These are phyloP conservation scores for Drosophila teissieri DNA, from an alignment of 1,140 invertebrate genomes.

Conservation along the genomic window DNA sequence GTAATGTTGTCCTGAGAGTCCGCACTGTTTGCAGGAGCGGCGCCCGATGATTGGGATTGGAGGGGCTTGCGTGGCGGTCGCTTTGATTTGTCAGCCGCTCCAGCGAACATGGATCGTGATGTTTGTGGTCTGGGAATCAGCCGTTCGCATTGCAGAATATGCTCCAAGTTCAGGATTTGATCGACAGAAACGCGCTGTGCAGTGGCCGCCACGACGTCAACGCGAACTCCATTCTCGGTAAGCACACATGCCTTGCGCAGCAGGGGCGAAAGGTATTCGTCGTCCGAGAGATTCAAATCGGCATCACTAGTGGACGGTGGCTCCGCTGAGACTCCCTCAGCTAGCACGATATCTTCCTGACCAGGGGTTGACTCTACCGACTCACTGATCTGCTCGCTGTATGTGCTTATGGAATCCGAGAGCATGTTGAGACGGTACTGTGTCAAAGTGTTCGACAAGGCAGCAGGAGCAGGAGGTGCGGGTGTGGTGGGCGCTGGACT, in stretches of 20 bases:
- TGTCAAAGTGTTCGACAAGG: slow-evolving; percentile 82
- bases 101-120: slow-evolving; percentile 77
- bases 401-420: slow-evolving; percentile 80
- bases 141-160: slow-evolving; percentile 72
- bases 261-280: slow-evolving; percentile 69
- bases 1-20: slow-evolving; percentile 75
- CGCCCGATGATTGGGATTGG: slow-evolving; percentile 14
- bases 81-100: slow-evolving; percentile 71
- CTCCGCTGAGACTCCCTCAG: neutral
- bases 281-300: slow-evolving; percentile 63
- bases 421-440: slow-evolving; percentile 83
- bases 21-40: slow-evolving; percentile 8
- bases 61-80: slow-evolving; percentile 27
- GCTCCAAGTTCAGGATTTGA: slow-evolving; percentile 75
- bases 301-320: slow-evolving; percentile 17
- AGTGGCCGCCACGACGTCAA: slow-evolving; percentile 65
- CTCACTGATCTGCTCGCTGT: slow-evolving; percentile 78
- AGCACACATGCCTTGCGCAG: slow-evolving; percentile 58
- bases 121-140: slow-evolving; percentile 80
- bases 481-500: slow-evolving; percentile 13
- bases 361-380: neutral
- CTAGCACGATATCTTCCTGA: neutral
- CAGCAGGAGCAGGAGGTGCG: slow-evolving; percentile 2
- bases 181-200: slow-evolving; percentile 74
- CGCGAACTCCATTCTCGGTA: slow-evolving; percentile 65